Evolutionary conservation across 2,113 vertebrate species (phyloP).

Genomic region (Aphyosemion australe): DNA sequence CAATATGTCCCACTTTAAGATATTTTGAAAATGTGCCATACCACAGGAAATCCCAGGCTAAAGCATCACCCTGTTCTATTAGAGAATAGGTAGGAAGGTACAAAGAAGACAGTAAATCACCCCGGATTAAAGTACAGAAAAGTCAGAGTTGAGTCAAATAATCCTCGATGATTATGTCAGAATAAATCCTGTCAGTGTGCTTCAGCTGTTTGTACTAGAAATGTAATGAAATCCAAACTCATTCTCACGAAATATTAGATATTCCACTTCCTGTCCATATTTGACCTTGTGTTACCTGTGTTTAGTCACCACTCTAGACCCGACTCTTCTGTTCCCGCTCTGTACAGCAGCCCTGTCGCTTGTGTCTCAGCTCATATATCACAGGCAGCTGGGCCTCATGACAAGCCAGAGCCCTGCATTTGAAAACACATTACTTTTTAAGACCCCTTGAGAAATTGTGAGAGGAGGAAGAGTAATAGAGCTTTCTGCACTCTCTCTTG

Average conservation of each 20-base stretch:
- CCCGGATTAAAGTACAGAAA: neutral
- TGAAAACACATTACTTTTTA: constrained; percentile 76
- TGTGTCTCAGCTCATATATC: constrained; percentile 60
- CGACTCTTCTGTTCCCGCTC: neutral
- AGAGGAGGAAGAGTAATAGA: constrained; percentile 71
- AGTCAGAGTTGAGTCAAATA: neutral
- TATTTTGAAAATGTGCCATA: too few relatives aligned
- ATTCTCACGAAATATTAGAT: neutral
- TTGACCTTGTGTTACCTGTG: neutral
- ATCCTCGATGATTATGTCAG: neutral
- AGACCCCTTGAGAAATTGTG: constrained; percentile 70
- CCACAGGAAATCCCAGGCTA: neutral
- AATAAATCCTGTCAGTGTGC: neutral
- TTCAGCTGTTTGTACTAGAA: neutral
- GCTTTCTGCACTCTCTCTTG: constrained; percentile 53
- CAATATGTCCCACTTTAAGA: too few relatives aligned
- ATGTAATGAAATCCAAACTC: neutral
- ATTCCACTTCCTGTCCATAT: neutral
- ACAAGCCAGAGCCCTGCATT: constrained; percentile 65
- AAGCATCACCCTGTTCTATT: accelerated
- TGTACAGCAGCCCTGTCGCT: constrained; percentile 31
- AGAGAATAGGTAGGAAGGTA: neutral
- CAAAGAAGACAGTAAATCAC: constrained; percentile 5
- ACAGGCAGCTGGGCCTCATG: constrained; percentile 29
- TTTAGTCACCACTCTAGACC: constrained; percentile 6